These are phyloP conservation scores for Sphenopsis melanotis DNA, from an alignment of 2,797 vertebrate species.

Conservation along the genomic window DNA sequence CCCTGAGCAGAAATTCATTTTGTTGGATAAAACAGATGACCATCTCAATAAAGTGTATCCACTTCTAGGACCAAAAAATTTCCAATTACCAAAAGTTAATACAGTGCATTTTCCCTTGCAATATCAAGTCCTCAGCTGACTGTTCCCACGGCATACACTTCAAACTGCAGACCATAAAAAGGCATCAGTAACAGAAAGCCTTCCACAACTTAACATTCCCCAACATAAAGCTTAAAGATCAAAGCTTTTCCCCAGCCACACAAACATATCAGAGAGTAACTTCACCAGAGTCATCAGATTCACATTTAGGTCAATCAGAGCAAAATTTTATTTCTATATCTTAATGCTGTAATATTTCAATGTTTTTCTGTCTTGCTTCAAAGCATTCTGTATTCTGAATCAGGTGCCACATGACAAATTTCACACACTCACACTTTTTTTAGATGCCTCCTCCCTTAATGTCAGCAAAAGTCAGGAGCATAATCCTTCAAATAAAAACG, in stretches of 20 bases:
- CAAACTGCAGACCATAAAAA: background rate
- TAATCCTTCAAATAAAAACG: background rate
- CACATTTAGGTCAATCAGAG: background rate
- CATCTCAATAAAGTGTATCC: slow-evolving; percentile 10
- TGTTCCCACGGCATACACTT: background rate
- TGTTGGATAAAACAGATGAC: background rate
- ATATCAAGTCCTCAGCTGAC: background rate
- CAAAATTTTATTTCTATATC: background rate
- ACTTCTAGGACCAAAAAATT: background rate
- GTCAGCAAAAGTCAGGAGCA: background rate
- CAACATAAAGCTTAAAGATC: background rate
- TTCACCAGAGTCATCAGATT: background rate
- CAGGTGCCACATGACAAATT: background rate
- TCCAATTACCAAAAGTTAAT: background rate
- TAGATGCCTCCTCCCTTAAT: background rate
- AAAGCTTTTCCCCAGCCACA: background rate
- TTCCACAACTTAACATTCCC: background rate
- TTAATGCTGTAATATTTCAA: background rate
- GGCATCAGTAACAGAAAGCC: background rate
- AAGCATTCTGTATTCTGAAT: background rate
- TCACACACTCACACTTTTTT: background rate
- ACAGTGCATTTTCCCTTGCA: background rate
- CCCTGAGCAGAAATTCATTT: background rate
- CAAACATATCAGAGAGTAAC: background rate
- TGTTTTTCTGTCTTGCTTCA: background rate